Evolutionary conservation across 2,888 invertebrate genomes (phyloP).

Genomic region (Nudaria mundana): DNA sequence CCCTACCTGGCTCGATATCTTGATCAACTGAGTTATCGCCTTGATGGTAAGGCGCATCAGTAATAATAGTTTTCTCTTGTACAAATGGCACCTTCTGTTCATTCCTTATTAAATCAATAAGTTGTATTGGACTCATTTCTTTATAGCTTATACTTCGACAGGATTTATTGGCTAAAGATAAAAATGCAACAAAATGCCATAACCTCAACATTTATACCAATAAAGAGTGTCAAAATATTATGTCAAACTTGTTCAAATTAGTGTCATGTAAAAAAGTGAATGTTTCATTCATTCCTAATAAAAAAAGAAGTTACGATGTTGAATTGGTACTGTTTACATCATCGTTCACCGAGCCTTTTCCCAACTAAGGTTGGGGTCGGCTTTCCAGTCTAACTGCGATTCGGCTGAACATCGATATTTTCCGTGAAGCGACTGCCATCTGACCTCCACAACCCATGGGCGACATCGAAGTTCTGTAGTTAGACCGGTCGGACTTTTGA

Average conservation of each 20-base stretch:
- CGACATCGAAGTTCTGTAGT: too few relatives aligned
- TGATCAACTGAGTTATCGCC: constrained; percentile 11
- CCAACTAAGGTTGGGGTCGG: too few relatives aligned
- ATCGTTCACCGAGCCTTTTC: too few relatives aligned
- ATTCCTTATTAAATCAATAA: constrained; percentile 46
- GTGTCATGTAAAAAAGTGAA: too few relatives aligned
- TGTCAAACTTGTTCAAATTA: background rate
- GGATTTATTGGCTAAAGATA: constrained; percentile 9
- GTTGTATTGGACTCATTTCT: constrained; percentile 43
- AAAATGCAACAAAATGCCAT: constrained; percentile 10
- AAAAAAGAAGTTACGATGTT: too few relatives aligned
- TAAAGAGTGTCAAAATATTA: background rate
- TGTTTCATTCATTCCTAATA: too few relatives aligned
- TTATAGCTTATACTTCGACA: constrained; percentile 24
- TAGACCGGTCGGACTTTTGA: too few relatives aligned
- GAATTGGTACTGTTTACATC: too few relatives aligned
- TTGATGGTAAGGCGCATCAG: constrained; percentile 1
- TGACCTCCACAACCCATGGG: too few relatives aligned
- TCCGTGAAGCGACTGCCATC: too few relatives aligned
- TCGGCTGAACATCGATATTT: too few relatives aligned
- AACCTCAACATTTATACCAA: constrained; percentile 1
- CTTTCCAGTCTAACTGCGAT: too few relatives aligned
- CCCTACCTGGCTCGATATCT: constrained; percentile 19
- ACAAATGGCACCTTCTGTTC: constrained; percentile 26
- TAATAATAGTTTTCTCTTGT: background rate